A percentile compares a stretch with the other conserved stretches of the same genome.
Conservation (phyloP, 2,797 vertebrate genomes). For the Diplodus puntazzo region DNA sequence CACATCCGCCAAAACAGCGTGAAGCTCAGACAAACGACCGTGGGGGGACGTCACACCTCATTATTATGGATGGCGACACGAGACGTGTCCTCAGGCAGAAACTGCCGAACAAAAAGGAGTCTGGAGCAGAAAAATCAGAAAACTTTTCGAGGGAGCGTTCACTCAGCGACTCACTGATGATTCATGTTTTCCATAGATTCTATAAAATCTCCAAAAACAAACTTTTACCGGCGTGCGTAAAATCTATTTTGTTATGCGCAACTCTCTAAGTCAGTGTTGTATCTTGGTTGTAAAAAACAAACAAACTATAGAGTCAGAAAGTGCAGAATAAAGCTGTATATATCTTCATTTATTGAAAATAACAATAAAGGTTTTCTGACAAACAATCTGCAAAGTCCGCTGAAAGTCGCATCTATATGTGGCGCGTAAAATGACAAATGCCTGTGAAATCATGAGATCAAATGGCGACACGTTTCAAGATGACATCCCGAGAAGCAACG, state of each 20-base stretch:
- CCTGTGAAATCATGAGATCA: constrained; percentile 8
- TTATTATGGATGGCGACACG: not conserved
- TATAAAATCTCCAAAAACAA: not conserved
- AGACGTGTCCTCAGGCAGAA: not conserved
- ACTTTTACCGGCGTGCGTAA: constrained; percentile 16
- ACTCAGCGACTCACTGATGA: not conserved
- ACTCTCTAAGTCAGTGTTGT: not conserved
- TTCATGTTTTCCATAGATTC: not conserved
- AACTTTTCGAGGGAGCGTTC: not conserved
- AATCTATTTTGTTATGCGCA: constrained; percentile 1
- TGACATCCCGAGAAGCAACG: not conserved
- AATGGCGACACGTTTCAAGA: constrained; percentile 5
- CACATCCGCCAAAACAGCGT: constrained; percentile 47
- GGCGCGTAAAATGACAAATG: constrained; percentile 26
- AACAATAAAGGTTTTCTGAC: not conserved
- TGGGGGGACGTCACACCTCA: not conserved
- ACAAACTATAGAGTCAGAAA: not conserved
- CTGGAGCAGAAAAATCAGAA: not conserved
- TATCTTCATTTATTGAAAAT: not conserved
- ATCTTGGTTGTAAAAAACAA: not conserved
- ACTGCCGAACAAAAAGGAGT: not conserved
- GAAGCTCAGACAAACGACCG: constrained; percentile 26
- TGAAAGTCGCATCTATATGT: rapidly evolving
- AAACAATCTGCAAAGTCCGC: not conserved
- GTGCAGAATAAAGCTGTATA: too few relatives aligned